phyloP scores from a whole-genome alignment of 2,797 vertebrate species.

The Myotis myotis region DNA sequence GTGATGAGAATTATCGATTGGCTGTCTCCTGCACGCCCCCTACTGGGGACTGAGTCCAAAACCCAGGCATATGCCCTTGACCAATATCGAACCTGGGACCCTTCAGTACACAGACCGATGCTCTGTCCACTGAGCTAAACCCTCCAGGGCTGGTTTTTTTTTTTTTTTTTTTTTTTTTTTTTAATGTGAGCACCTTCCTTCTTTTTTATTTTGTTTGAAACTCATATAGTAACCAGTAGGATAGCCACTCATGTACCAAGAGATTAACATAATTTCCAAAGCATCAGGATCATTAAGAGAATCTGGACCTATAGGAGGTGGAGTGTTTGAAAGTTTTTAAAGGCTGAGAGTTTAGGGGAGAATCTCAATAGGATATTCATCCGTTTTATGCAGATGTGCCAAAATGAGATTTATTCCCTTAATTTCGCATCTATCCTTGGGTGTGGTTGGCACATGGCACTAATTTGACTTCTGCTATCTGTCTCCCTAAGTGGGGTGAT shows the following conservation, averaged over 20 bases:
- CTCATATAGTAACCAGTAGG: slow-evolving; percentile 95
- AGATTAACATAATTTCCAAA: slow-evolving; percentile 94
- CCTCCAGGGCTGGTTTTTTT: no score
- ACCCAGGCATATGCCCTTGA: no score
- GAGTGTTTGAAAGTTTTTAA: slow-evolving; percentile 60
- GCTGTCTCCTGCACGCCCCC: no score
- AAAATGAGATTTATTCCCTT: background rate
- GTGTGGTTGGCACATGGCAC: background rate
- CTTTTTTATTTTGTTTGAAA: slow-evolving; percentile 72
- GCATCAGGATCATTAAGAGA: slow-evolving; percentile 90
- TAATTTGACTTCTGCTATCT: background rate
- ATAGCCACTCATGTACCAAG: slow-evolving; percentile 99
- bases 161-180: no score
- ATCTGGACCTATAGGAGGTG: slow-evolving; percentile 92
- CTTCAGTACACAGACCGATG: no score
- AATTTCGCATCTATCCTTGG: background rate
- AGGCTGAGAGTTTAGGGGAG: background rate
- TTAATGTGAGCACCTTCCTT: slow-evolving; percentile 41
- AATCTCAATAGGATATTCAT: background rate
- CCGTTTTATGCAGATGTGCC: background rate
- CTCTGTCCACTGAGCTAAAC: no score
- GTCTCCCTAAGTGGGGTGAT: background rate
- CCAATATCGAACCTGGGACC: no score
- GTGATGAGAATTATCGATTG: no score
- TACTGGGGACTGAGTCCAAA: no score